Conservation (phyloP, 2,797 vertebrate species). For the Eurystomus glaucurus region DNA sequence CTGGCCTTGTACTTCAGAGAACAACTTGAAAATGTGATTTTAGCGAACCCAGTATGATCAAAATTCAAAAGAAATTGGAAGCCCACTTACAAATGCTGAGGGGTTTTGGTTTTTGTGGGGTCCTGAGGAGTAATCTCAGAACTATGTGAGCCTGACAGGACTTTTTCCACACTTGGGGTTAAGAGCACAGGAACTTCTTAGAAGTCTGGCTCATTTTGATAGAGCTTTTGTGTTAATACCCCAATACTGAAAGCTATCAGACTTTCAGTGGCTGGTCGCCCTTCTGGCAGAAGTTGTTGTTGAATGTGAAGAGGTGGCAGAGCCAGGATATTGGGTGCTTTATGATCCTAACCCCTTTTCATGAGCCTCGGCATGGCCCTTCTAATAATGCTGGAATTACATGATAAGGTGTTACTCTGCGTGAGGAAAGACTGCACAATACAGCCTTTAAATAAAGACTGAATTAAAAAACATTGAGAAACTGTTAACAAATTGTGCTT, state of each 20-base stretch:
- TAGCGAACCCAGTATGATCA: fast-evolving
- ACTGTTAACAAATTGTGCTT: conserved; percentile 14
- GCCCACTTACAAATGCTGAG: neutral
- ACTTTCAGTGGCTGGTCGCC: neutral
- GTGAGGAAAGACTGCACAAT: neutral
- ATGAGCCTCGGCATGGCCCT: neutral
- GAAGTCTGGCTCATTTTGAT: neutral
- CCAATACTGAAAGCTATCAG: neutral
- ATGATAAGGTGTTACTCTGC: neutral
- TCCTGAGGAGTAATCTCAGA: neutral
- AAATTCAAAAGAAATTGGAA: neutral
- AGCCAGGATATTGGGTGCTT: neutral
- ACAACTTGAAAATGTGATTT: neutral
- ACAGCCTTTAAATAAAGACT: neutral
- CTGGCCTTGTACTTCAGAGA: neutral
- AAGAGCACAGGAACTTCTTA: neutral
- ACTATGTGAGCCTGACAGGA: neutral
- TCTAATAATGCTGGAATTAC: neutral
- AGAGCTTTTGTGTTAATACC: neutral
- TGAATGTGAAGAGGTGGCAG: neutral
- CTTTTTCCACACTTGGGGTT: neutral
- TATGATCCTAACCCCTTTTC: neutral
- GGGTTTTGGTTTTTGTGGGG: neutral
- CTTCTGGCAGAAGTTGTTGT: neutral
- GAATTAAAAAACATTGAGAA: conserved; percentile 28